Evolutionary conservation across 2,113 vertebrate genomes (phyloP).

Genomic region (Antennarius striatus): DNA sequence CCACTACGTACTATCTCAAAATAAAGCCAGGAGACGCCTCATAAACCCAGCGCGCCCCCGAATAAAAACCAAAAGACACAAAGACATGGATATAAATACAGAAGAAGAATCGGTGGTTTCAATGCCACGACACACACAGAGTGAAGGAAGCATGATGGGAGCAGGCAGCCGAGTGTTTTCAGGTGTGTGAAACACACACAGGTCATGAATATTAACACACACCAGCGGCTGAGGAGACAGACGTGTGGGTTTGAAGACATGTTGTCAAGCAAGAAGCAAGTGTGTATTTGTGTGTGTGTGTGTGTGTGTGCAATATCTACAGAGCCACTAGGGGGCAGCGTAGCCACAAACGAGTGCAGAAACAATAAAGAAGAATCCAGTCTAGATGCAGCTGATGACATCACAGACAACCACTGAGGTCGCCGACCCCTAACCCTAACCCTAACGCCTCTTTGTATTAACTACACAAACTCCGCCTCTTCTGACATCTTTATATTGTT

Average conservation of each 20-base stretch:
- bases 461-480: too few species aligned
- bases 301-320: not conserved
- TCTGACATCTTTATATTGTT: too few species aligned
- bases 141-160: constrained; percentile 47
- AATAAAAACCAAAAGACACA: constrained; percentile 23
- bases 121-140: constrained; percentile 19
- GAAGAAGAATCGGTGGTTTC: constrained; percentile 42
- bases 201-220: constrained; percentile 71
- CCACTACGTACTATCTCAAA: constrained; percentile 30
- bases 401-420: too few species aligned
- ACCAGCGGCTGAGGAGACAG: constrained; percentile 44
- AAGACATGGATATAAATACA: constrained; percentile 43
- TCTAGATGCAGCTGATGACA: too few species aligned
- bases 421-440: too few species aligned
- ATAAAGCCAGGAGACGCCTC: constrained; percentile 30
- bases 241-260: constrained; percentile 52
- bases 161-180: constrained; percentile 69
- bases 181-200: constrained; percentile 64
- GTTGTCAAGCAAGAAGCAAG: constrained; percentile 42
- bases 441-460: too few species aligned
- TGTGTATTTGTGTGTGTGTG: constrained; percentile 8
- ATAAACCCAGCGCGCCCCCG: constrained; percentile 38
- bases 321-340: too few species aligned
- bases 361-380: too few species aligned
- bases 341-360: too few species aligned